These are phyloP conservation scores for Porites rus DNA, from an alignment of 92 coral and sea anemone species.

Conservation along the genomic window DNA sequence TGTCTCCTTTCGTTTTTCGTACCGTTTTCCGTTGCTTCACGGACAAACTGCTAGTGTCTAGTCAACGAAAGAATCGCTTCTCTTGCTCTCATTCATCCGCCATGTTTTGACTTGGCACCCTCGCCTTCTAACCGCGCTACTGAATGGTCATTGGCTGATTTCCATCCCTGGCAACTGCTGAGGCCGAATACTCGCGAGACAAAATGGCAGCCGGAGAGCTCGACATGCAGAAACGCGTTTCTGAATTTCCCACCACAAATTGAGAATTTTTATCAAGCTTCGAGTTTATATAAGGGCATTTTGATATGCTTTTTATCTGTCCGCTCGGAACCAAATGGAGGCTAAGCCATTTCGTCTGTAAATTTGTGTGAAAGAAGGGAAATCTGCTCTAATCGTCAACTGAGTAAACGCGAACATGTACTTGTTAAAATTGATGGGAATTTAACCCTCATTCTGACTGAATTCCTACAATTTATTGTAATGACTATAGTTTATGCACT, in stretches of 20 bases:
- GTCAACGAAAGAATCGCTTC: not conserved
- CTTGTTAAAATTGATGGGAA: not conserved
- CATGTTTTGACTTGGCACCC: constrained; percentile 15
- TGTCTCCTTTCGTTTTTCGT: not conserved
- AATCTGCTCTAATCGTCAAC: not conserved
- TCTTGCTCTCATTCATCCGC: not conserved
- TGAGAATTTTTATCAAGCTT: not conserved
- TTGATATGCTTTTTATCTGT: constrained; percentile 10
- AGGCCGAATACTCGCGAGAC: constrained; percentile 4
- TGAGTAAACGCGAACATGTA: not conserved
- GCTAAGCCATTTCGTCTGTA: not conserved
- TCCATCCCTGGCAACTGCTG: constrained; percentile 28
- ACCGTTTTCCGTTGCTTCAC: not conserved
- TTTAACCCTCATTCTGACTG: constrained; percentile 16
- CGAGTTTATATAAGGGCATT: not conserved
- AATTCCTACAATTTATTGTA: not conserved
- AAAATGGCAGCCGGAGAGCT: constrained; percentile 17
- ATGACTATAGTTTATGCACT: not conserved
- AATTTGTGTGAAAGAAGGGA: not conserved
- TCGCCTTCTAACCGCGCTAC: constrained; percentile 31
- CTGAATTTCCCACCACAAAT: constrained; percentile 37
- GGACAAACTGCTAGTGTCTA: not conserved
- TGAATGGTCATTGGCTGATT: constrained; percentile 31
- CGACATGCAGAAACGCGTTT: constrained; percentile 19
- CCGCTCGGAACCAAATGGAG: not conserved